phyloP scores from a whole-genome alignment of 2,113 vertebrate species.

The Enhydra lutris region DNA sequence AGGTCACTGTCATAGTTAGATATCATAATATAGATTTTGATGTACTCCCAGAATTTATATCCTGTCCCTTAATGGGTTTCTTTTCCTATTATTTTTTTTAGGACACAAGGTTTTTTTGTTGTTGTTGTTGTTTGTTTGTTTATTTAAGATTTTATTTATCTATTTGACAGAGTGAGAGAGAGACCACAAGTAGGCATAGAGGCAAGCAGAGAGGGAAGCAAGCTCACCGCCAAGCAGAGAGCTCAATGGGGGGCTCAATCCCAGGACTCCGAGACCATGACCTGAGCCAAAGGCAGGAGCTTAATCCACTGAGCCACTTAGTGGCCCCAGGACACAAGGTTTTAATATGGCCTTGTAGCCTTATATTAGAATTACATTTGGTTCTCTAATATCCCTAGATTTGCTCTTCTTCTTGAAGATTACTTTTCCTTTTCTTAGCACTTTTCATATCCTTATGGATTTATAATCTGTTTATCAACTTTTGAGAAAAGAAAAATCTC shows the following conservation, averaged over 20 bases:
- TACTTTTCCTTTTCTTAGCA: background rate
- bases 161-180: too few species aligned
- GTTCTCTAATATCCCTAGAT: background rate
- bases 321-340: background rate
- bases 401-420: background rate
- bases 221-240: too few species aligned
- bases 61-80: background rate
- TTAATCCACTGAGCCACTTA: too few species aligned
- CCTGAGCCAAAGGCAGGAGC: too few species aligned
- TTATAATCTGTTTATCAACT: background rate
- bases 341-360: background rate
- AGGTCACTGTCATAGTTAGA: background rate
- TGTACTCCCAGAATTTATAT: background rate
- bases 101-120: background rate
- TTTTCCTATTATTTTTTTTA: background rate
- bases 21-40: background rate
- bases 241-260: too few species aligned
- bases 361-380: background rate
- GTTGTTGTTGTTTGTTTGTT: too few species aligned
- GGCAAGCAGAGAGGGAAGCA: too few species aligned
- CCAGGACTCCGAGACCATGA: too few species aligned
- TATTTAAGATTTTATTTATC: too few species aligned
- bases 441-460: background rate
- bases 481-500: background rate
- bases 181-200: too few species aligned